Conservation (phyloP, 2,888 invertebrate genomes). For the Volucella inflata region DNA sequence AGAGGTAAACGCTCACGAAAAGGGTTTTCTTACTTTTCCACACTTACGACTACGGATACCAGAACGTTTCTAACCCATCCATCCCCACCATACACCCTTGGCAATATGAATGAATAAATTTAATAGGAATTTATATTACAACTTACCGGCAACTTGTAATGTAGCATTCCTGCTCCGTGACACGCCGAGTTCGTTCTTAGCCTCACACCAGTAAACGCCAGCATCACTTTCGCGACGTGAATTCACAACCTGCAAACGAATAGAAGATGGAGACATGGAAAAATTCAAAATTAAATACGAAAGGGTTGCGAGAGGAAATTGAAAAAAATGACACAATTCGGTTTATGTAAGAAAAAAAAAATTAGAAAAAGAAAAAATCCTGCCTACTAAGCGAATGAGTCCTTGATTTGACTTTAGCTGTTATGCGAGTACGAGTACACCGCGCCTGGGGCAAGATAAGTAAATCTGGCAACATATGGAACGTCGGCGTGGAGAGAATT, state of each 20-base stretch:
- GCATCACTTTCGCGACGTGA: slow-evolving; percentile 93
- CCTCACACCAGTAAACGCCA: slow-evolving; percentile 95
- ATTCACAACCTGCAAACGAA: slow-evolving; percentile 87
- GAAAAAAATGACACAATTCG: slow-evolving; percentile 62
- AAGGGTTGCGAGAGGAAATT: slow-evolving; percentile 59
- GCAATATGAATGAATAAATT: slow-evolving; percentile 75
- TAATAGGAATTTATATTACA: slow-evolving; percentile 76
- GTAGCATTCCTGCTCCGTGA: slow-evolving; percentile 93
- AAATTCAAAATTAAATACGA: slow-evolving; percentile 48
- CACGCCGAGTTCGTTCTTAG: slow-evolving; percentile 91
- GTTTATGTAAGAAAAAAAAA: slow-evolving; percentile 25
- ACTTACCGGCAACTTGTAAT: slow-evolving; percentile 92
- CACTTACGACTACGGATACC: too few species aligned
- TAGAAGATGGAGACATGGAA: slow-evolving; percentile 60
- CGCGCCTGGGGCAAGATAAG: slow-evolving; percentile 24
- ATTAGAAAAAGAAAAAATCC: slow-evolving; percentile 15
- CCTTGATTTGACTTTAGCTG: slow-evolving; percentile 51
- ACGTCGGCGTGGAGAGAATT: slow-evolving; percentile 2
- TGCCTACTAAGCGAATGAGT: slow-evolving; percentile 29
- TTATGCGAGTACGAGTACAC: slow-evolving; percentile 4
- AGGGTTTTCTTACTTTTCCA: slow-evolving; percentile 27
- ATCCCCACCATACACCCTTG: background rate
- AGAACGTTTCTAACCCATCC: too few species aligned
- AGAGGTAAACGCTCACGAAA: slow-evolving; percentile 40
- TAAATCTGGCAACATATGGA: slow-evolving; percentile 19